Conservation (phyloP, 2,113 vertebrate species). For the Megaceryle maxima region DNA sequence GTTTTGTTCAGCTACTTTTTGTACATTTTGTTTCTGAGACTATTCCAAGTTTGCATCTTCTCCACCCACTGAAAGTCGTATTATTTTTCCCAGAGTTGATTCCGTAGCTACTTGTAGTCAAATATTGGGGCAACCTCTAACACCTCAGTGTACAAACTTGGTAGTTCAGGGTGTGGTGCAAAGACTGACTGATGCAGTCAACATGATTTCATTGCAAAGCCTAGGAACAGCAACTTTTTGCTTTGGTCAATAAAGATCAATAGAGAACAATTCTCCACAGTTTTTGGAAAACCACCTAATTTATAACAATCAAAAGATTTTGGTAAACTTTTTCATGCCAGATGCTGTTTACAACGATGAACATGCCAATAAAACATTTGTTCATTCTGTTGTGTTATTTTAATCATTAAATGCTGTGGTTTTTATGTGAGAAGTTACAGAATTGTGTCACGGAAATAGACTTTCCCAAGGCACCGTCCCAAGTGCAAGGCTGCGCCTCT, state of each 20-base stretch:
- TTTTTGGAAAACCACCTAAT: slow-evolving; percentile 77
- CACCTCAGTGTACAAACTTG: slow-evolving; percentile 56
- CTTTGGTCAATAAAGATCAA: slow-evolving; percentile 72
- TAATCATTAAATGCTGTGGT: slow-evolving; percentile 72
- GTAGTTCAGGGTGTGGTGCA: slow-evolving; percentile 64
- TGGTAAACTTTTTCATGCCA: slow-evolving; percentile 88
- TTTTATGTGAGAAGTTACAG: background rate
- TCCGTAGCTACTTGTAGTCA: slow-evolving; percentile 69
- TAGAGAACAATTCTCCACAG: slow-evolving; percentile 70
- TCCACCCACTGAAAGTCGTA: slow-evolving; percentile 59
- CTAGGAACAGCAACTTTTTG: slow-evolving; percentile 66
- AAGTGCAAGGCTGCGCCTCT: background rate
- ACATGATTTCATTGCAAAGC: slow-evolving; percentile 71
- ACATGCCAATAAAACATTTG: slow-evolving; percentile 93
- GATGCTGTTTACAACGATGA: slow-evolving; percentile 94
- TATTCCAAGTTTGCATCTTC: slow-evolving; percentile 69
- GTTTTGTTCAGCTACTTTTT: slow-evolving; percentile 67
- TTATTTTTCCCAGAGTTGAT: slow-evolving; percentile 66
- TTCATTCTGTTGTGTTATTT: slow-evolving; percentile 79
- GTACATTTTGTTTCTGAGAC: slow-evolving; percentile 73
- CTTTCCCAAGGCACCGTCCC: background rate
- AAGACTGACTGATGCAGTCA: slow-evolving; percentile 63
- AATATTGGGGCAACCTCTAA: slow-evolving; percentile 57
- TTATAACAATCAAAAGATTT: slow-evolving; percentile 83
- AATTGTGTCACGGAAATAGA: background rate